A percentile compares a stretch with the other conserved stretches of the same genome.
Evolutionary conservation across 1,140 invertebrate species (phyloP).

Genomic region (Arctopsyche grandis): DNA sequence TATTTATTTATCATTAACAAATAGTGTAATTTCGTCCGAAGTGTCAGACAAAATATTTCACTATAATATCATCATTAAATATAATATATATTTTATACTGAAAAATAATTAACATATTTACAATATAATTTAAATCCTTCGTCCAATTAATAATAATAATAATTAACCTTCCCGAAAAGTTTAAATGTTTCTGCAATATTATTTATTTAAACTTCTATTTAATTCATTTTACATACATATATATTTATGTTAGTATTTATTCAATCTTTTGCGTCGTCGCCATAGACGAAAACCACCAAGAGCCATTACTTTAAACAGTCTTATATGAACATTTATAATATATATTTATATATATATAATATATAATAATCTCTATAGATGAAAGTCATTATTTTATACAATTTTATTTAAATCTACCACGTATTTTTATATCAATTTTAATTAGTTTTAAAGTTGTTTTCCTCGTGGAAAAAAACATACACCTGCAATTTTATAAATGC

Average conservation of each 20-base stretch:
- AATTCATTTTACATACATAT: conserved; percentile 4
- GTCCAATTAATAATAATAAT: neutral
- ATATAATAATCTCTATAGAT: conserved; percentile 22
- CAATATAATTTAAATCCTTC: neutral
- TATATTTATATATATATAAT: neutral
- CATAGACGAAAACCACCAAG: conserved; percentile 10
- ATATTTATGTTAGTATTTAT: conserved; percentile 27
- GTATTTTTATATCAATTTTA: conserved; percentile 35
- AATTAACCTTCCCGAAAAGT: neutral
- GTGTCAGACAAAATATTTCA: conserved; percentile 6
- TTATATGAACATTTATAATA: conserved; percentile 45
- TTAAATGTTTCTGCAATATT: neutral
- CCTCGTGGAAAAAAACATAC: conserved; percentile 21
- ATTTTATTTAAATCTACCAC: conserved; percentile 34
- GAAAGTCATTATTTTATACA: conserved; percentile 33
- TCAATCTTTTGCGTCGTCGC: neutral
- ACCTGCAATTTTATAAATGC: conserved; percentile 1
- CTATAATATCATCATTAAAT: conserved; percentile 14
- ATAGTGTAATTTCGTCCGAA: neutral
- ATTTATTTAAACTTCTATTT: neutral
- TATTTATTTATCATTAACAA: conserved; percentile 6
- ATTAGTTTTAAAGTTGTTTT: conserved; percentile 19
- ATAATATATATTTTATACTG: conserved; percentile 24
- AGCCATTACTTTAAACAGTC: conserved; percentile 41
- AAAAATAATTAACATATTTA: conserved; percentile 25